Evolutionary conservation across 2,113 vertebrate species (phyloP).

Genomic region (Istiophorus platypterus): DNA sequence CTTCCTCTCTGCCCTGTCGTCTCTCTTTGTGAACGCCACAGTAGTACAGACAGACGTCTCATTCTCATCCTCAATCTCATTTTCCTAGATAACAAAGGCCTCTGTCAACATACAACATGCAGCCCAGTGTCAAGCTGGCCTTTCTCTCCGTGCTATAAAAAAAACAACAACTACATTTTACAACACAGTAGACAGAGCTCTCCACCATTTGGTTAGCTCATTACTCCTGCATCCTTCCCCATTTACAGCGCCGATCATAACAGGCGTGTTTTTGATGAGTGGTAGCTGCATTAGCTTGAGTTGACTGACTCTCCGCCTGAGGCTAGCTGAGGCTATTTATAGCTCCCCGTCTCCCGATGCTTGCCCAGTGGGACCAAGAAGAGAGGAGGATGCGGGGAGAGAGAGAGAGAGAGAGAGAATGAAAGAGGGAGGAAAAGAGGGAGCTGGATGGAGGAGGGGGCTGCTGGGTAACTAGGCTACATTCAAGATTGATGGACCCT

Average conservation of each 20-base stretch:
- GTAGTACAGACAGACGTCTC: conserved; percentile 56
- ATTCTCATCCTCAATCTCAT: conserved; percentile 62
- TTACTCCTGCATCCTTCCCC: conserved; percentile 8
- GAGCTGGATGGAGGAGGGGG: conserved; percentile 46
- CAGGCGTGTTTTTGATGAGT: conserved; percentile 61
- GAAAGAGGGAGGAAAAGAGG: conserved; percentile 20
- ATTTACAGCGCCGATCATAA: conserved; percentile 49
- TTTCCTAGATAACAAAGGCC: conserved; percentile 60
- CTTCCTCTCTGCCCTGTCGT: conserved; percentile 67
- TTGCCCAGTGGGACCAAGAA: conserved; percentile 68
- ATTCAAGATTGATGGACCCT: conserved; percentile 72
- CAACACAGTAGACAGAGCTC: conserved; percentile 10
- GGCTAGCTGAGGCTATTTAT: conserved; percentile 78
- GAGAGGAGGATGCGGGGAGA: conserved; percentile 57
- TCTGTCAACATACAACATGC: conserved; percentile 52
- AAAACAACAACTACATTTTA: conserved; percentile 18
- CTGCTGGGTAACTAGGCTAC: conserved; percentile 77
- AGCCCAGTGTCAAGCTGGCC: conserved; percentile 10
- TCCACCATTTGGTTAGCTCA: conserved; percentile 13
- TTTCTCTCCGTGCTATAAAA: background rate
- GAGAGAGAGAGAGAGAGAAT: conserved; percentile 14
- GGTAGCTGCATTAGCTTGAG: conserved; percentile 70
- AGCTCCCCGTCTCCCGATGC: conserved; percentile 74
- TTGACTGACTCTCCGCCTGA: conserved; percentile 71
- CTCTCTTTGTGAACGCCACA: conserved; percentile 58